phyloP scores from a whole-genome alignment of 2,113 vertebrate genomes.

The Archocentrus centrarchus region DNA sequence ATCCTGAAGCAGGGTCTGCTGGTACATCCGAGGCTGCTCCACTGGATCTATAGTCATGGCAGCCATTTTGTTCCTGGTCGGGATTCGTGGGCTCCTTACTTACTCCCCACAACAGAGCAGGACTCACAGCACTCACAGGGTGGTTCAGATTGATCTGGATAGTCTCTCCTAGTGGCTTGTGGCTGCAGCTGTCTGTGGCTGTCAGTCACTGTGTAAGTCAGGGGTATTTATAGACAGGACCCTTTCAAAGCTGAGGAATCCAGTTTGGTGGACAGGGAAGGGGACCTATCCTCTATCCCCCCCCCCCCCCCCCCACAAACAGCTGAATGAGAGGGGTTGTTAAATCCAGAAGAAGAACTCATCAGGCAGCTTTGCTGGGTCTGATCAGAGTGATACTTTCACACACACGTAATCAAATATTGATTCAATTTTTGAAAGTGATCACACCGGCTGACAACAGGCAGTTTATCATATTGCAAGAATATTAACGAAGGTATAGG shows the following conservation, averaged over 20 bases:
- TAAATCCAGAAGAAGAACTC: constrained; percentile 44
- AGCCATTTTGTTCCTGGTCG: constrained; percentile 81
- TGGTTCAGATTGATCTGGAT: constrained; percentile 38
- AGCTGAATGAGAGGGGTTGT: constrained; percentile 64
- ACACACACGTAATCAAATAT: constrained; percentile 1
- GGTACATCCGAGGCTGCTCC: constrained; percentile 92
- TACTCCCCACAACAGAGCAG: constrained; percentile 56
- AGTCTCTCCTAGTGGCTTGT: constrained; percentile 27
- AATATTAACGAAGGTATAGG: neutral
- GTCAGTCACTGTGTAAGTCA: constrained; percentile 71
- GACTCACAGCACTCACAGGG: constrained; percentile 56
- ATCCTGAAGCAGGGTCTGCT: constrained; percentile 95
- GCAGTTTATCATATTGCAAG: neutral
- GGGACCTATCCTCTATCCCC: constrained; percentile 59
- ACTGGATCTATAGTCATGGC: constrained; percentile 85
- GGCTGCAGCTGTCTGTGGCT: constrained; percentile 77
- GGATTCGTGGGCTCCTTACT: constrained; percentile 50
- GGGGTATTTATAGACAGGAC: constrained; percentile 87
- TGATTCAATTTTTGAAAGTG: neutral
- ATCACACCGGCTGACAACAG: neutral
- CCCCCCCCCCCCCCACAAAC: constrained; percentile 44
- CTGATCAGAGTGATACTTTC: neutral
- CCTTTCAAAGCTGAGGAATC: constrained; percentile 73
- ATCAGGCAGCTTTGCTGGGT: neutral
- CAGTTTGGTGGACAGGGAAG: constrained; percentile 75